Conservation (phyloP, 2,797 vertebrate species). For the Ispidina lecontei region DNA sequence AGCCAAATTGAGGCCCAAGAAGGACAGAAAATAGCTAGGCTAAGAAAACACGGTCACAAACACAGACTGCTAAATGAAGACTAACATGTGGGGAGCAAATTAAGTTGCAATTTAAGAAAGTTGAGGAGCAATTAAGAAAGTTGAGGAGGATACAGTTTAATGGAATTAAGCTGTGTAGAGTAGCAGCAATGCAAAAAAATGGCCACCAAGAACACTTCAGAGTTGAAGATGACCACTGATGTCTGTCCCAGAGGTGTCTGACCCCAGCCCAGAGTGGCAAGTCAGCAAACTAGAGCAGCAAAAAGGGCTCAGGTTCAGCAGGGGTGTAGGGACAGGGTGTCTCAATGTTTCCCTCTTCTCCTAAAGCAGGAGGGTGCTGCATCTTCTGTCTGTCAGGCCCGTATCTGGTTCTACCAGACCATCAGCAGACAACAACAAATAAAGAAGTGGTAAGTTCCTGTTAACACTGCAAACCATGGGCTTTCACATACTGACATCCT, state of each 20-base stretch:
- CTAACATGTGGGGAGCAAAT: background rate
- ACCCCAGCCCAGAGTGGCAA: background rate
- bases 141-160: background rate
- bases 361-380: background rate
- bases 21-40: background rate
- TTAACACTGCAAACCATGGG: background rate
- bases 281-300: background rate
- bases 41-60: background rate
- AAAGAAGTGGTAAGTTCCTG: background rate
- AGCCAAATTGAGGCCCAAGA: rapidly evolving
- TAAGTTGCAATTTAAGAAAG: background rate
- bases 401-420: background rate
- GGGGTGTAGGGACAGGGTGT: background rate
- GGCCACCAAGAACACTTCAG: background rate
- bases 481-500: background rate
- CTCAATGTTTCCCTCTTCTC: background rate
- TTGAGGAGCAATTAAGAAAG: background rate
- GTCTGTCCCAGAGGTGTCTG: background rate
- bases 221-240: background rate
- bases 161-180: background rate
- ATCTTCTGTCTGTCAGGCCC: background rate
- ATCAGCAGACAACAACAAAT: background rate
- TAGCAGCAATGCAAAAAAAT: background rate
- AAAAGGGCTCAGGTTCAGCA: background rate
- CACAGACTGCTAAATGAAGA: background rate